Percentiles rank a stretch among this genome's conserved stretches.
Evolutionary conservation across 2,797 vertebrate genomes (phyloP).

Genomic region (Semaprochilodus insignis): DNA sequence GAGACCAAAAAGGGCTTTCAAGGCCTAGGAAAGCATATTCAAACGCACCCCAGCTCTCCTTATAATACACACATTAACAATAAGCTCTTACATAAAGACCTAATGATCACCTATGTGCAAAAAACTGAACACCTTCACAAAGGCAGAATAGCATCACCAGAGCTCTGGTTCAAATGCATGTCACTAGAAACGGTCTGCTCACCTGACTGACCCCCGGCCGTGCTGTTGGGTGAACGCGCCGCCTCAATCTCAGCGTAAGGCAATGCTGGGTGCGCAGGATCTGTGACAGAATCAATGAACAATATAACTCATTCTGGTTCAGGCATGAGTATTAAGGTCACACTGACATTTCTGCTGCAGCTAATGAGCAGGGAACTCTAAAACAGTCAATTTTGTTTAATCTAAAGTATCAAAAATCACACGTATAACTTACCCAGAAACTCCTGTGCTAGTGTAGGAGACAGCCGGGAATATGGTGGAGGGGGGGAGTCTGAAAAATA

Average conservation of each 20-base stretch:
- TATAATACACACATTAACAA: background rate
- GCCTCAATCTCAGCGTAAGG: conserved; percentile 75
- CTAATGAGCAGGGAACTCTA: too few relatives aligned
- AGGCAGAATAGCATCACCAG: background rate
- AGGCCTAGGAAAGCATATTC: background rate
- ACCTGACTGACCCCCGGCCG: conserved; percentile 92
- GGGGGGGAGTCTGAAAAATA: conserved; percentile 92
- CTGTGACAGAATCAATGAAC: conserved; percentile 85
- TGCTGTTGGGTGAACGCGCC: conserved; percentile 70
- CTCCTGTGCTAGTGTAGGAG: conserved; percentile 86
- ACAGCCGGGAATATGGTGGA: conserved; percentile 91
- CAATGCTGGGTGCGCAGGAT: conserved; percentile 36
- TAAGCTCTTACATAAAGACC: background rate
- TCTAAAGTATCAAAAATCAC: background rate
- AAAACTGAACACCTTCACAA: background rate
- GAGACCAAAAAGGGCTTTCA: background rate
- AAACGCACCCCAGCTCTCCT: background rate
- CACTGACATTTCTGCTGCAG: background rate
- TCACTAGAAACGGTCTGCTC: conserved; percentile 64
- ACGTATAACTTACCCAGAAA: conserved; percentile 86
- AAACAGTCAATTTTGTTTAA: background rate
- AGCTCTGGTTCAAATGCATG: conserved; percentile 36
- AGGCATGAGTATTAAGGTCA: background rate
- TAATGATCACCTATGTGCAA: background rate
- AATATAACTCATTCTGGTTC: conserved; percentile 84